phyloP scores from a whole-genome alignment of 2,888 invertebrate species.

The Leptinotarsa haldemani region DNA sequence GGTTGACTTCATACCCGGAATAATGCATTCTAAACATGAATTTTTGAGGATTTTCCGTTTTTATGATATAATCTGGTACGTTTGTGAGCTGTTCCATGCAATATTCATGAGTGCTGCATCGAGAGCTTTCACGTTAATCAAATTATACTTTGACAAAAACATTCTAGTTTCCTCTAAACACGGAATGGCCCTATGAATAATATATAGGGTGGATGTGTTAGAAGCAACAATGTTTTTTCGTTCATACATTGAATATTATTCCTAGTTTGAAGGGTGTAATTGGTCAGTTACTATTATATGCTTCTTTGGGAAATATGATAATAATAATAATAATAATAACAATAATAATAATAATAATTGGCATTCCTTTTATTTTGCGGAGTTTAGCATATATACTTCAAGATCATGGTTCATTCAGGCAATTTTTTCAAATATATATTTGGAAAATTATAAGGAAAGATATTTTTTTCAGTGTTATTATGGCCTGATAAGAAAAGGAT shows the following conservation, averaged over 20 bases:
- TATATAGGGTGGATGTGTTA: neutral
- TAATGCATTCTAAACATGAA: slow-evolving; percentile 44
- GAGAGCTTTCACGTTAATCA: slow-evolving; percentile 18
- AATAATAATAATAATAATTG: too few species aligned
- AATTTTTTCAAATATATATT: too few species aligned
- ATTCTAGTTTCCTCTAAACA: slow-evolving; percentile 5
- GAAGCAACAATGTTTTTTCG: neutral
- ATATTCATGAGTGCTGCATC: slow-evolving; percentile 7
- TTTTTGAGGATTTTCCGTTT: slow-evolving; percentile 41
- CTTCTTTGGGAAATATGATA: too few species aligned
- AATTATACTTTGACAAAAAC: slow-evolving; percentile 17
- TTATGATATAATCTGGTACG: slow-evolving; percentile 16
- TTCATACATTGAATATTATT: neutral
- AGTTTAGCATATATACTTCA: too few species aligned
- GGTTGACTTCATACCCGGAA: slow-evolving; percentile 34
- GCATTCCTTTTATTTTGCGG: too few species aligned
- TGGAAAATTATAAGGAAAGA: too few species aligned
- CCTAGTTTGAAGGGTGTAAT: too few species aligned
- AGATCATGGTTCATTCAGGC: too few species aligned
- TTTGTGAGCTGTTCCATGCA: slow-evolving; percentile 14
- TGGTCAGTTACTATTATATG: too few species aligned
- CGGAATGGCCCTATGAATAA: neutral
- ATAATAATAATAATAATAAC: too few species aligned
- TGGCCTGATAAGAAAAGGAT: too few species aligned
- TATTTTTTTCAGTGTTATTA: too few species aligned